A percentile compares a stretch with the other conserved stretches of the same genome.
Evolutionary conservation across 2,113 vertebrate genomes (phyloP).

Genomic region (Chlorodrepanis virens): DNA sequence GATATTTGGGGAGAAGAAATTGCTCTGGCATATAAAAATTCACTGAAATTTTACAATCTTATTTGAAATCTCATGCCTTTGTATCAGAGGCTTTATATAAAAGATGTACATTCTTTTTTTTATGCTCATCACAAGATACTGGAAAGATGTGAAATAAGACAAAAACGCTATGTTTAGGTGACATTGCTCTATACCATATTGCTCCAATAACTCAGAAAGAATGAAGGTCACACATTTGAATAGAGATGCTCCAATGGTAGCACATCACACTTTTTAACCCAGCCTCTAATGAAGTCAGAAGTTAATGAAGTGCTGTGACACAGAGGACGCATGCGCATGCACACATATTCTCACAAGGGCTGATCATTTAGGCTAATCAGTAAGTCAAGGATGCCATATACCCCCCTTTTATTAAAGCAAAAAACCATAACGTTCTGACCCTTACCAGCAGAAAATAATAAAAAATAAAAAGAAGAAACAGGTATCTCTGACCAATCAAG

Average conservation of each 20-base stretch:
- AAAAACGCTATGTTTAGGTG: neutral
- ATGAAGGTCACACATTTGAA: conserved; percentile 17
- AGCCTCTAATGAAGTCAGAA: conserved; percentile 28
- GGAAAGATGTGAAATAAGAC: neutral
- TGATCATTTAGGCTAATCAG: neutral
- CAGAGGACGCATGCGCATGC: accelerated
- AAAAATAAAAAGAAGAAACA: neutral
- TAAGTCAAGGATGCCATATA: neutral
- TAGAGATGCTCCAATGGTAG: neutral
- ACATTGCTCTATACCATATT: neutral
- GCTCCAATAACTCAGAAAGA: conserved; percentile 39
- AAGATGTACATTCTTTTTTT: neutral
- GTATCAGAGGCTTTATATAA: neutral
- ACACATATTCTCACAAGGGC: neutral
- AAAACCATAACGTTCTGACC: neutral
- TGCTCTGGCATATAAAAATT: neutral
- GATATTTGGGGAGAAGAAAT: neutral
- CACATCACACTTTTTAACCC: neutral
- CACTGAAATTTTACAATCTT: neutral
- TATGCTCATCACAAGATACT: neutral
- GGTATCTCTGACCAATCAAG: neutral
- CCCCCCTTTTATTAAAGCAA: neutral
- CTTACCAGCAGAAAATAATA: neutral
- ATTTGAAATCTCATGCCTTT: neutral
- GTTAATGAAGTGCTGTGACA: conserved; percentile 26